Base-by-base conservation (phyloP, 2,888 invertebrate species). In the Rotaria magnacalcarata region DNA sequence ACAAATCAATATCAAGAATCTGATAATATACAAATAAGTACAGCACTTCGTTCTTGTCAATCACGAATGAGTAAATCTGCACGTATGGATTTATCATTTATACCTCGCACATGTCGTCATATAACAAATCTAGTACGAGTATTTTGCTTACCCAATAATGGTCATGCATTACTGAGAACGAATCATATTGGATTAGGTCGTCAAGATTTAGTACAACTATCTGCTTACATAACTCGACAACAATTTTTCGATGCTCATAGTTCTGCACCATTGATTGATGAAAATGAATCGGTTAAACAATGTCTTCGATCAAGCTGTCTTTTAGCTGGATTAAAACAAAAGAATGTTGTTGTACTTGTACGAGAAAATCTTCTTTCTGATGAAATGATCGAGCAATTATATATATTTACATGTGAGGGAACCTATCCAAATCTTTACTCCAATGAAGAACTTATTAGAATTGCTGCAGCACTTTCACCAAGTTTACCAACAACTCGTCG, bases 401-500 rank as follows among this genome's bases (percentile, higher is more conserved):
- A 47, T 80, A 14, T 80, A 80, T 80, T 80, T 80, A 43, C 47
- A n/a, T 14, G 80, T n/a, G 80, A 80, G 90, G 90, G 90, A 27
- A 89, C 89, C 10, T 89, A 89, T 86, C 90, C 90, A 4, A 90
- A 89, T 21, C 88, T 90, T 85, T 90, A 90, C 88, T 89, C 89
- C 0, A 89, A 89, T 21, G 89, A 89, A 67, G 90, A 90, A 87
- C 87, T 90, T 50, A 89, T 89, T 87, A 88, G 88, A 85, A 89
- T 90, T 84, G 90, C 90, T n/a, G 89, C 89, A 24, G 89, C 90
- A 87, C 90, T 90, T 90, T 90, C 90, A 89, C 90, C 90, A 0
- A 90, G 90, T 21, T 89, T 90, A 8, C 89, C 90, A 47, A 89
- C 89, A 88, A 90, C 89, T 54, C 90, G 90, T 87, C 87, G 89